Base-by-base conservation (phyloP, 2,888 invertebrate species). In the Phalera bucephala region DNA sequence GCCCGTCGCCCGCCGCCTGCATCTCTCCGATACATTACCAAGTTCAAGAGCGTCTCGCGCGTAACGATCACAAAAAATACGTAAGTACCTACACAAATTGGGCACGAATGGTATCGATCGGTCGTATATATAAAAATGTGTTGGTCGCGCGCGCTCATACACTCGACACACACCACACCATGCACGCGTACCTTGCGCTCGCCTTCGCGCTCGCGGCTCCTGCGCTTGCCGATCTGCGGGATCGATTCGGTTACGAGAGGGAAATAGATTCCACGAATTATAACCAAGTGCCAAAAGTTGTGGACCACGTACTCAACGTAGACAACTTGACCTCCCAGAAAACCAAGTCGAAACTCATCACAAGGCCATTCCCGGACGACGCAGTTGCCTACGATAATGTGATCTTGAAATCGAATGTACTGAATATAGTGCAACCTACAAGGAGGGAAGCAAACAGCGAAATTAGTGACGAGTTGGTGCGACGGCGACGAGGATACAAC, bases 91-190 rank as follows among this genome's bases (percentile, higher is more conserved):
- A 74, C 73, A 75, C 68, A 84, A 86, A 85, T 88, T 86, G 76
- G 82, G 86, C 80, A 76, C 82, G 82, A 76, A 80, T 80, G 66
- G 71, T 81, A 80, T 83, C 80, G 84, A 85, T 82, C 76, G 77
- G 70, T 73, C 72, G 81, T 72, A 76, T 85, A 82, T 83, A 88
- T 86, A 89, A 82, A 71, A 83, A 79, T 82, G 85, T 80, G 71
- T 69, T 63, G 71, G 63, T 71, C 74, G 78, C 81, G 87, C 87
- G 85, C 81, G 80, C 84, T 80, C 88, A 89, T 80, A 84, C 83
- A 72, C 60, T 74, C 83, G 65, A 67, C 72, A 74, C 72, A 74
- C 74, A 74, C 72, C 80, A 81, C 80, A 86, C 67, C 76, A 89
- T 88, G 88, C 79, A 86, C 83, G 84, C 85, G 86, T 81, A 66